Base-by-base conservation (phyloP, 2,888 invertebrate genomes). In the Elgonia sp. region DNA sequence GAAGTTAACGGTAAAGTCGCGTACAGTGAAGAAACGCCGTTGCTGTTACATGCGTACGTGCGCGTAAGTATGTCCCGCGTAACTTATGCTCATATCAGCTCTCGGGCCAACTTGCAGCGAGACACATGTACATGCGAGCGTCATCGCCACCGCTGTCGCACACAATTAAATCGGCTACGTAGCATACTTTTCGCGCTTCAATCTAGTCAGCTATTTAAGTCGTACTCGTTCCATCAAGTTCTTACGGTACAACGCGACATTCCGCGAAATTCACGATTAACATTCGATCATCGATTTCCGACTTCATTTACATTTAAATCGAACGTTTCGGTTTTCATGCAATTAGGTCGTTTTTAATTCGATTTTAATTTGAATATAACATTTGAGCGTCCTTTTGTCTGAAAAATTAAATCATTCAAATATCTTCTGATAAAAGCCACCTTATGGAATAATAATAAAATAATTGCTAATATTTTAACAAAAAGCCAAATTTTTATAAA, bases 1-100 rank as follows among this genome's bases (percentile, higher is more conserved):
- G 86, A 89, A 89, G 84, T 89, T 94, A 94, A 94, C 93, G 93
- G 93, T 94, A 93, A 93, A 92, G 90, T 92, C 92, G 91, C 91
- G 92, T 92, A 93, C 91, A 91, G 89, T 16, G 40, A 93, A 93
- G 92, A 93, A 93, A 92, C 92, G 92, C 92, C 92, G 92, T 91
- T 92, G 92, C 92, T 91, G 92, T 84, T 85, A 88, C 86, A 89
- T 91, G 89, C 91, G 89, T 90, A 86, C 86, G 79, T 76, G 80
- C 83, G 81, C 89, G 89, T 89, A 90, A 90, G 89, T 90, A 82
- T 90, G 89, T 89, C 89, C 85, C 80, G 79, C 69, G 88, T 73
- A 88, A 83, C 83, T 75, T 80, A 75, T 84, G 80, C 82, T 84
- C 87, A 83, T 80, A 81, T 84, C 80, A 87, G 65, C 81, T 79